phyloP scores from a whole-genome alignment of 2,113 vertebrate species.

The Bujurquina vittata region DNA sequence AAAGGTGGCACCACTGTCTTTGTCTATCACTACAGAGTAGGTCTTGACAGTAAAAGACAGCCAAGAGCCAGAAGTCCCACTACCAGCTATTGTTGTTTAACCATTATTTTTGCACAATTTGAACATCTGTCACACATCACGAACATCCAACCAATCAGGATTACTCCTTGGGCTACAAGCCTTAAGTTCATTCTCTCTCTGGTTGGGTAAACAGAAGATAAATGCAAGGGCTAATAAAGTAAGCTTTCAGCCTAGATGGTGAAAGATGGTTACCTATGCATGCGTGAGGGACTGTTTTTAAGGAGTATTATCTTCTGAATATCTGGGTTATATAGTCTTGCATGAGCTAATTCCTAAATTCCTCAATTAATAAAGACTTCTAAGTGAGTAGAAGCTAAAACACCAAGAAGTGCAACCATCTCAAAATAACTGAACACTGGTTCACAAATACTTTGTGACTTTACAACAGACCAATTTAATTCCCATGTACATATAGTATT shows the following conservation, averaged over 20 bases:
- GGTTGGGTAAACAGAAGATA: not conserved
- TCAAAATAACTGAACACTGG: not conserved
- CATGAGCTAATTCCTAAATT: conserved; percentile 16
- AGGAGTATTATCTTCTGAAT: conserved; percentile 11
- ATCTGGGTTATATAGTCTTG: conserved; percentile 19
- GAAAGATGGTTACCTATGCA: not conserved
- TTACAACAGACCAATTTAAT: not conserved
- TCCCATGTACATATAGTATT: not conserved
- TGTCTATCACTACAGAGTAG: not conserved
- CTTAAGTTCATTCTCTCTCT: too few species aligned
- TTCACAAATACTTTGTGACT: not conserved
- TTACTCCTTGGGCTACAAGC: too few species aligned
- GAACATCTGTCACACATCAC: not conserved
- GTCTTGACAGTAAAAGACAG: not conserved
- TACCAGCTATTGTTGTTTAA: not conserved
- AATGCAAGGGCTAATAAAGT: conserved; percentile 19
- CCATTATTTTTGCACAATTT: not conserved
- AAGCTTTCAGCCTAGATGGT: not conserved
- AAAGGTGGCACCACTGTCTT: not conserved
- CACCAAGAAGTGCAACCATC: not conserved
- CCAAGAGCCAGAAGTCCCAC: not conserved
- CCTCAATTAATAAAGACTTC: conserved; percentile 10
- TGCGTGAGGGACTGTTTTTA: conserved; percentile 21
- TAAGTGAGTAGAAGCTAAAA: not conserved
- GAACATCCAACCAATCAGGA: too few species aligned